These are phyloP conservation scores for Troides aeacus DNA, from an alignment of 2,888 invertebrate genomes.

Conservation along the genomic window DNA sequence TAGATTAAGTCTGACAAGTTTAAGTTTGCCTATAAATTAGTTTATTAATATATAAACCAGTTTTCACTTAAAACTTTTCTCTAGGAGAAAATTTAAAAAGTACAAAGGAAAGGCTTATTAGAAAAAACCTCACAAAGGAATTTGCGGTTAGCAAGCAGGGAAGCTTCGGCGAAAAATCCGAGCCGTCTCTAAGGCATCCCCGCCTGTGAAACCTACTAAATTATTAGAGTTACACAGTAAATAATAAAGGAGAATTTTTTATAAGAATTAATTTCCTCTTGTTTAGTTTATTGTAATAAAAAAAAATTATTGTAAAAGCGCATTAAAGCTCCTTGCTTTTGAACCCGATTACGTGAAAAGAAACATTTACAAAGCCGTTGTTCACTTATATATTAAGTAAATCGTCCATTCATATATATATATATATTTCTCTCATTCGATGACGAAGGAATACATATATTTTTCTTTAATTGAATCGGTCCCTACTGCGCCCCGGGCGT, in stretches of 20 bases:
- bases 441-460: constrained; percentile 8
- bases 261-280: constrained; percentile 4
- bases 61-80: too few relatives aligned
- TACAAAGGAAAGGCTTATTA: constrained; percentile 7
- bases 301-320: background rate
- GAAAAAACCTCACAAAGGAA: constrained; percentile 16
- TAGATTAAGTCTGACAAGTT: too few relatives aligned
- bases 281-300: background rate
- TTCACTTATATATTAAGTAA: background rate
- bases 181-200: constrained; percentile 23
- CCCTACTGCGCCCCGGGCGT: constrained; percentile 21
- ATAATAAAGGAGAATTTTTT: constrained; percentile 12
- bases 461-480: constrained; percentile 28
- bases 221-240: constrained; percentile 14
- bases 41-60: too few relatives aligned
- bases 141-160: constrained; percentile 13
- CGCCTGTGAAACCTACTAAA: constrained; percentile 18
- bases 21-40: too few relatives aligned
- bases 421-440: too few relatives aligned
- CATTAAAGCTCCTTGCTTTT: too few relatives aligned
- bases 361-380: background rate
- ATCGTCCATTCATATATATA: background rate
- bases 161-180: constrained; percentile 22
- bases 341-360: too few relatives aligned
- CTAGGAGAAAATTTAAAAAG: background rate